Percentiles rank a stretch among this genome's conserved stretches.
Conservation (phyloP, 2,113 vertebrate genomes). For the Brachypteracias leptosomus region DNA sequence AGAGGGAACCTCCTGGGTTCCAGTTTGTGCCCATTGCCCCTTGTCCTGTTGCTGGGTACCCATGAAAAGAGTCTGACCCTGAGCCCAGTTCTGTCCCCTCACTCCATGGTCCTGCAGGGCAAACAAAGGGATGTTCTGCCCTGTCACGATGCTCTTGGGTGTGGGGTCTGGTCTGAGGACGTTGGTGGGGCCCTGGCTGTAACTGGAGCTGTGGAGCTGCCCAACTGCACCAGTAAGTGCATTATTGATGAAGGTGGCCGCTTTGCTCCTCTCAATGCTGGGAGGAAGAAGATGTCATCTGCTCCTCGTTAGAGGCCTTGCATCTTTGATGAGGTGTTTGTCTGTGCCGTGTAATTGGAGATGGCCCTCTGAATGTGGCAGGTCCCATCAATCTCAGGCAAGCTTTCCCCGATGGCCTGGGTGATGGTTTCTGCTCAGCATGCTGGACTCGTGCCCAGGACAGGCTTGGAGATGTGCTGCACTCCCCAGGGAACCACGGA, state of each 20-base stretch:
- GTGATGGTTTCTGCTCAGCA: not conserved
- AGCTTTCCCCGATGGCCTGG: not conserved
- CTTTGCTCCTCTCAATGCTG: not conserved
- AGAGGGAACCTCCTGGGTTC: not conserved
- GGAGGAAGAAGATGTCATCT: conserved; percentile 40
- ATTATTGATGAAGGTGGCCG: conserved; percentile 59
- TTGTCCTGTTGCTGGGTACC: not conserved
- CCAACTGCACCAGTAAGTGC: not conserved
- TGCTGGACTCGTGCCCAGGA: not conserved
- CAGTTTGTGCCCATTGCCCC: not conserved
- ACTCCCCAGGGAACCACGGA: fast-evolving
- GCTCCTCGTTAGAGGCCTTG: conserved; percentile 57
- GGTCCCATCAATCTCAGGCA: conserved; percentile 58
- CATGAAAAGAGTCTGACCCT: not conserved
- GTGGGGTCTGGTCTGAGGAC: fast-evolving
- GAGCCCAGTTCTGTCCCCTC: not conserved
- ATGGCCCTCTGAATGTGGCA: not conserved
- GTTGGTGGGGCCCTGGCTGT: not conserved
- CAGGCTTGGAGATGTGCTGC: not conserved
- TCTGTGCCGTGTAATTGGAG: conserved; percentile 45
- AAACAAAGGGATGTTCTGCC: not conserved
- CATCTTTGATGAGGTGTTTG: conserved; percentile 61
- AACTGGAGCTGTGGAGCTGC: conserved; percentile 20
- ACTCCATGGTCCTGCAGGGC: not conserved
- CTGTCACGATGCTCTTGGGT: fast-evolving